Percentiles rank a stretch among this genome's conserved stretches.
Conservation (phyloP, 1,140 invertebrate genomes). For the Magallana angulata region DNA sequence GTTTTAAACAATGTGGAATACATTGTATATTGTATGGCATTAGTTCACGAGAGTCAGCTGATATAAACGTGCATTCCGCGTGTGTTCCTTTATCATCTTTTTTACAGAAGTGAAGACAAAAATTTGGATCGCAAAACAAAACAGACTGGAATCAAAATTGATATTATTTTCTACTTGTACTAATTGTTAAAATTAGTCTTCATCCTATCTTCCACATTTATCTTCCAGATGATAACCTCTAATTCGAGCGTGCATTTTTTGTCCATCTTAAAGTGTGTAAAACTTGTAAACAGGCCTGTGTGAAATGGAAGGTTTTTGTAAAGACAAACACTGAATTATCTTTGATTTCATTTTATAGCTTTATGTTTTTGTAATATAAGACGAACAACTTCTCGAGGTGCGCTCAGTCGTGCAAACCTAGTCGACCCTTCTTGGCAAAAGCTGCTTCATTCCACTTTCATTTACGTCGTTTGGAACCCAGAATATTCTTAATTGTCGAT, state of each 20-base stretch:
- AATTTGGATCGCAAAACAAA: too few relatives aligned
- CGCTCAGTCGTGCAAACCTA: constrained; percentile 18
- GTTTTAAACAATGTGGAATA: too few relatives aligned
- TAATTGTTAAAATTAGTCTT: neutral
- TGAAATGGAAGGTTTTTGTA: neutral
- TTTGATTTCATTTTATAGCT: constrained; percentile 32
- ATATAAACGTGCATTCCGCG: too few relatives aligned
- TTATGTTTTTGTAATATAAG: constrained; percentile 30
- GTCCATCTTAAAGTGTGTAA: constrained; percentile 1
- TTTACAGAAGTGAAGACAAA: too few relatives aligned
- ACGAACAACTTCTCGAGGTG: neutral
- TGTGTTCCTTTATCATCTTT: too few relatives aligned
- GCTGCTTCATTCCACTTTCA: neutral
- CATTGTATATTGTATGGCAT: too few relatives aligned
- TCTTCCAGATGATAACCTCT: neutral
- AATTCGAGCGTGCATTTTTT: neutral
- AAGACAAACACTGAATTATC: constrained; percentile 12
- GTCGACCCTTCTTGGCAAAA: constrained; percentile 24
- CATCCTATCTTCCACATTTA: neutral
- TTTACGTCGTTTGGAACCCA: neutral
- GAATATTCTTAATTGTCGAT: neutral
- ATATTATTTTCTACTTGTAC: neutral
- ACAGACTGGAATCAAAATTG: too few relatives aligned
- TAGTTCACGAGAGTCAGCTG: too few relatives aligned
- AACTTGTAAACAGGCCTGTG: neutral